Evolutionary conservation across 1,140 invertebrate genomes (phyloP).

Genomic region (Solenopsis fugax): DNA sequence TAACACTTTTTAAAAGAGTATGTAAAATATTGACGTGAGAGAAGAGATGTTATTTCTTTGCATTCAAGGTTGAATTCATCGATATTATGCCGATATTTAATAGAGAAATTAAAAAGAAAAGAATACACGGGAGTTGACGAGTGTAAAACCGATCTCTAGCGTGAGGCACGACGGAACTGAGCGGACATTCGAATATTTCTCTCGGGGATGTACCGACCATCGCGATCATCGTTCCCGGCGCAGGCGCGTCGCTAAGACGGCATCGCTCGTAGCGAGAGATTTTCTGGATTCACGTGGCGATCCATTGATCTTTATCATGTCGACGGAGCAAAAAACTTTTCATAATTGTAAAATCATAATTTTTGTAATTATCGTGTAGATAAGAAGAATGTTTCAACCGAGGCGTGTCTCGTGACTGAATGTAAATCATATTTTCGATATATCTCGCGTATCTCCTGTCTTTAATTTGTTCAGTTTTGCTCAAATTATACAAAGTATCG

Average conservation of each 20-base stretch:
- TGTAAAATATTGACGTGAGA: neutral
- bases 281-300: conserved; percentile 56
- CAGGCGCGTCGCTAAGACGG: conserved; percentile 29
- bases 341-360: neutral
- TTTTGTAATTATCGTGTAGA: conserved; percentile 5
- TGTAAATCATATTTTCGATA: neutral
- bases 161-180: conserved; percentile 70
- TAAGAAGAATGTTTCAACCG: neutral
- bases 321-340: neutral
- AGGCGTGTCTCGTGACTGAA: neutral
- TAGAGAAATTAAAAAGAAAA: neutral
- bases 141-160: conserved; percentile 64
- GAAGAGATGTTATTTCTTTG: neutral
- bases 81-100: neutral
- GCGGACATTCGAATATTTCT: conserved; percentile 40
- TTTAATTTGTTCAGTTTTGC: neutral
- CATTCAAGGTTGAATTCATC: neutral
- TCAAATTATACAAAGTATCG: neutral
- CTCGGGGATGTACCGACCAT: conserved; percentile 65
- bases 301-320: neutral
- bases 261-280: conserved; percentile 45
- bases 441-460: neutral
- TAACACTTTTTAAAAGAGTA: neutral
- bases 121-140: neutral
- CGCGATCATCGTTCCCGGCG: conserved; percentile 32